Conservation (phyloP, 92 coral and sea anemone genomes). For the Bergia puertoricense region DNA sequence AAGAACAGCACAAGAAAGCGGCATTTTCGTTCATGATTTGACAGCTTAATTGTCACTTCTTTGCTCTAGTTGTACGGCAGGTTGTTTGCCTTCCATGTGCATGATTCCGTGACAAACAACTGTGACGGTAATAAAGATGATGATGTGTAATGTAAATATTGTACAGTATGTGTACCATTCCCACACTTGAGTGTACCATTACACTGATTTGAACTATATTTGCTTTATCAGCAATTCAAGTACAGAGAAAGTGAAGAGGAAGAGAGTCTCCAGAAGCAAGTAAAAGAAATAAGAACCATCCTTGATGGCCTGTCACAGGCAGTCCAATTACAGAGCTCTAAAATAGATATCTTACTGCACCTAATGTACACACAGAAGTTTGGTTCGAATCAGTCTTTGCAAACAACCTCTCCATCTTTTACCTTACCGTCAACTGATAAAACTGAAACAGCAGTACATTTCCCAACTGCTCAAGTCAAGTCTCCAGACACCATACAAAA, state of each 20-base stretch:
- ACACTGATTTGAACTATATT: neutral
- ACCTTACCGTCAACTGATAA: neutral
- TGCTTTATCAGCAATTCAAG: neutral
- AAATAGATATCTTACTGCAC: neutral
- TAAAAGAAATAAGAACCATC: neutral
- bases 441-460: neutral
- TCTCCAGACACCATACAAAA: neutral
- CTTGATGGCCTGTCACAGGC: neutral
- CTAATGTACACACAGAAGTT: neutral
- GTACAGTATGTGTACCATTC: too few relatives aligned
- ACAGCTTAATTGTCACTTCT: too few relatives aligned
- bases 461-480: neutral
- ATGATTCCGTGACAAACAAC: too few relatives aligned
- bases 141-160: too few relatives aligned
- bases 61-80: too few relatives aligned
- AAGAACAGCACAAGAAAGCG: too few relatives aligned
- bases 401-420: neutral
- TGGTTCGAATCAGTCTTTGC: neutral
- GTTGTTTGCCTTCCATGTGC: too few relatives aligned
- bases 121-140: too few relatives aligned
- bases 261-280: neutral
- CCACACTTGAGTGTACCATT: too few relatives aligned
- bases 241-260: neutral
- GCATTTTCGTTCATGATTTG: too few relatives aligned
- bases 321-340: neutral